Evolutionary conservation across 2,797 vertebrate genomes (phyloP), one percentile per base, ranked within the genome.

Genomic region (Pelochelys cantorii): DNA sequence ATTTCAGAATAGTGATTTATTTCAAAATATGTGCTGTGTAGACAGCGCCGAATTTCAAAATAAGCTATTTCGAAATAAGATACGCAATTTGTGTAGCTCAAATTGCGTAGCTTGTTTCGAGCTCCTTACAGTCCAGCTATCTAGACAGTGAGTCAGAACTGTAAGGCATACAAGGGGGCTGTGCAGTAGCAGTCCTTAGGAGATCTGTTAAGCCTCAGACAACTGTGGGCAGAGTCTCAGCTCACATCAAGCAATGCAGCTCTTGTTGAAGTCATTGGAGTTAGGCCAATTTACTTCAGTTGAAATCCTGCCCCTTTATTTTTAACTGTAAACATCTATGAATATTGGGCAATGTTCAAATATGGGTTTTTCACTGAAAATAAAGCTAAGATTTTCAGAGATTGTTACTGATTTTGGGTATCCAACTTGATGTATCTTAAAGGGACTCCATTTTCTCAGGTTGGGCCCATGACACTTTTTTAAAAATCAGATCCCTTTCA

Each of bases 191-290:
- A 34, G 81, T 52, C n/a, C 81, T 77, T 27, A 79, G 29, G 8
- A 91, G 59, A 31, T 86, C 60, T 84, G 42, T 75, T 84, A 84
- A 62, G 85, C 48, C 57, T 84, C 83, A 79, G 53, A 88, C 87
- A 91, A 83, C 10, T 48, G 31, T 7, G 37, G 56, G 55, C 13
- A 89, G 84, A 60, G 89, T 93, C 79, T 88, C 56, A 59, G 25
- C 42, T 71, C 87, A 25, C 31, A 84, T 86, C 83, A 90, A 48
- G 65, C 53, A 3, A 7, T 59, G 34, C 52, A 25, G 10, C 20
- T 79, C 77, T 34, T 15, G 65, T 56, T 37, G 78, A 65, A 87
- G 55, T 52, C 55, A 37, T 87, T 83, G 93, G 74, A 90, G 6
- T 5, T 60, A 88, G 81, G 71, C 34, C 75, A 27, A 86, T 86